Conservation (phyloP, 2,113 vertebrate genomes). For the Aphyosemion australe region DNA sequence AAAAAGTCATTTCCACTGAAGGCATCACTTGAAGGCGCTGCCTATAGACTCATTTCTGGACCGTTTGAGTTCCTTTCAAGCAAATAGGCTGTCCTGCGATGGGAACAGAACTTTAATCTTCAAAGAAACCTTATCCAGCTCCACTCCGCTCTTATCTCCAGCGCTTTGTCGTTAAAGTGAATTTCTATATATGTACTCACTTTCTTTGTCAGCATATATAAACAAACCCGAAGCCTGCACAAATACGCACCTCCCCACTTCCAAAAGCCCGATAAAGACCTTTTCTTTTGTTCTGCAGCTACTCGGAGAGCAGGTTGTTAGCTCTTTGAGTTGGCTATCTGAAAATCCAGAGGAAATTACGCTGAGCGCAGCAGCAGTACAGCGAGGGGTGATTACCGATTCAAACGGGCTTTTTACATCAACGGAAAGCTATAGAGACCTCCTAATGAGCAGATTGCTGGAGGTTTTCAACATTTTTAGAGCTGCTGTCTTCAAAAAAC, state of each 20-base stretch:
- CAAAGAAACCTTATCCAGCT: conserved; percentile 64
- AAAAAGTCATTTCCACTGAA: conserved; percentile 42
- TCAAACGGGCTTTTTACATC: conserved; percentile 92
- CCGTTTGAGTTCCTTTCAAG: conserved; percentile 55
- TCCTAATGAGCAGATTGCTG: conserved; percentile 88
- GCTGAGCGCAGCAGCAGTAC: conserved; percentile 81
- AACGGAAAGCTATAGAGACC: conserved; percentile 86
- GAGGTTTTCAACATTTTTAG: conserved; percentile 80
- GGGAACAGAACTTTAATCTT: conserved; percentile 66
- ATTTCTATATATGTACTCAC: conserved; percentile 64
- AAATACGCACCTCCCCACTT: conserved; percentile 56
- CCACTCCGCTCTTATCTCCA: conserved; percentile 55
- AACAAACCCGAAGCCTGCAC: conserved; percentile 66
- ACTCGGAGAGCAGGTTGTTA: conserved; percentile 51
- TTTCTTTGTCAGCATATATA: conserved; percentile 77
- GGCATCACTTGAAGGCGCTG: conserved; percentile 40
- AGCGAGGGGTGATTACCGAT: conserved; percentile 88
- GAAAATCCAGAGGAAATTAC: conserved; percentile 73
- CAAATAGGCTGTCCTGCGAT: conserved; percentile 49
- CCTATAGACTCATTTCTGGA: conserved; percentile 60
- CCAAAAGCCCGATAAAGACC: conserved; percentile 56
- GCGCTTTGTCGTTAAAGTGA: conserved; percentile 41
- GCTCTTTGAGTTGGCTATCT: conserved; percentile 72
- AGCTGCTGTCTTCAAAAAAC: conserved; percentile 79
- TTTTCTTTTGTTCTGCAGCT: conserved; percentile 29